Evolutionary conservation across 2,797 vertebrate genomes (phyloP).

Genomic region (Dendrocincla fuliginosa): DNA sequence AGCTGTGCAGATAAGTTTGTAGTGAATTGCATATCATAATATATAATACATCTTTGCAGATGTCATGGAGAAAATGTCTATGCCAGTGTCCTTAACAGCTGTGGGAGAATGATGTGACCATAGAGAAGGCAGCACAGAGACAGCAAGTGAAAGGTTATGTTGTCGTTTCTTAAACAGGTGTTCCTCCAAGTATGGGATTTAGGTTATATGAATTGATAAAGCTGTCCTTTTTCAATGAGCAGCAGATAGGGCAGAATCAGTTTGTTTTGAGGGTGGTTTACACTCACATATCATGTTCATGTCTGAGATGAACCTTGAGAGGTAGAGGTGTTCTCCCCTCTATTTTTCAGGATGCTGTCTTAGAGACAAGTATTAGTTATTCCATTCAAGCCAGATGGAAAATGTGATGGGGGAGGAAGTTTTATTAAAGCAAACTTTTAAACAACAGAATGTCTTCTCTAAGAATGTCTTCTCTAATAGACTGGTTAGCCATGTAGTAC

Average conservation of each 20-base stretch:
- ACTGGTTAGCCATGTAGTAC: not conserved
- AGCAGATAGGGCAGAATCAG: no score
- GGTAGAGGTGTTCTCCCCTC: not conserved
- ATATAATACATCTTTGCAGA: not conserved
- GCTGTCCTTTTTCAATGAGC: not conserved
- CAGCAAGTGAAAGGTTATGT: not conserved
- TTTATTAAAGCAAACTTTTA: not conserved
- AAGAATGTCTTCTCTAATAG: not conserved
- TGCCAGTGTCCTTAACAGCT: not conserved
- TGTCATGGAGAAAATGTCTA: not conserved
- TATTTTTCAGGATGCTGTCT: not conserved
- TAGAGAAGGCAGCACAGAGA: not conserved
- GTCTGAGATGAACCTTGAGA: not conserved
- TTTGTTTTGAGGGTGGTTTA: not conserved
- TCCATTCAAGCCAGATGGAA: not conserved
- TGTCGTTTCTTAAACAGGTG: not conserved
- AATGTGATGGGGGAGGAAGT: not conserved
- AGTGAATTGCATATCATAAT: not conserved
- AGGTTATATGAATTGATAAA: not conserved
- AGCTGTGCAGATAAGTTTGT: not conserved
- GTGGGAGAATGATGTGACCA: not conserved
- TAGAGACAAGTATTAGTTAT: not conserved
- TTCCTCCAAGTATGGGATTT: not conserved
- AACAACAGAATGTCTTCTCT: not conserved
- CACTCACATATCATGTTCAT: rapidly evolving